These are phyloP conservation scores for Sphaerophoria taeniata DNA, from an alignment of 2,888 invertebrate genomes.

Conservation along the genomic window DNA sequence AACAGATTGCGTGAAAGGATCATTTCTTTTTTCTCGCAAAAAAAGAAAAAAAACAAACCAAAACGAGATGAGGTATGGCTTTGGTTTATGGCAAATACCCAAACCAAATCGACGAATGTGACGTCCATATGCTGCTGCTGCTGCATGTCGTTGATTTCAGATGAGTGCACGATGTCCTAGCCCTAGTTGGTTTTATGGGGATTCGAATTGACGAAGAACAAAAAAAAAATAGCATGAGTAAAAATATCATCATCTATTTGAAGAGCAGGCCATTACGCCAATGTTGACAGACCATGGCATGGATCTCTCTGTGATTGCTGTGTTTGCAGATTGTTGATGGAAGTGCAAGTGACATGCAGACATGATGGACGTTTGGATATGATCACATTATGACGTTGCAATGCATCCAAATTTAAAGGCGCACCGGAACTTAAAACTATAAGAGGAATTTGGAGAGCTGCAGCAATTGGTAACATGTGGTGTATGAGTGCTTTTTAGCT, in stretches of 20 bases:
- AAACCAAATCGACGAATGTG: slow-evolving; percentile 54
- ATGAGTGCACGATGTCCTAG: slow-evolving; percentile 13
- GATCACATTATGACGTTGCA: slow-evolving; percentile 39
- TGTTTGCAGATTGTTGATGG: slow-evolving; percentile 36
- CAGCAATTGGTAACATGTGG: not conserved
- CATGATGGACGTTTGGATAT: slow-evolving; percentile 29
- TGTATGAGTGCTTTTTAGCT: too few species aligned
- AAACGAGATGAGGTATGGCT: slow-evolving; percentile 1
- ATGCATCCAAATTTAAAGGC: not conserved
- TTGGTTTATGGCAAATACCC: slow-evolving; percentile 58
- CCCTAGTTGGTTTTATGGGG: not conserved
- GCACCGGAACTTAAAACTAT: slow-evolving; percentile 18
- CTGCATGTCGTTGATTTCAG: not conserved
- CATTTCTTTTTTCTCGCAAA: slow-evolving; percentile 15
- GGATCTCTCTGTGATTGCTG: slow-evolving; percentile 16
- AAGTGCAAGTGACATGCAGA: slow-evolving; percentile 41
- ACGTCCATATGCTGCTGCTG: slow-evolving; percentile 57
- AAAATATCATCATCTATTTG: slow-evolving; percentile 30
- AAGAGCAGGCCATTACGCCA: slow-evolving; percentile 63
- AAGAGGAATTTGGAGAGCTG: slow-evolving; percentile 8
- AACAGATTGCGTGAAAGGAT: slow-evolving; percentile 58
- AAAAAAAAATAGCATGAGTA: slow-evolving; percentile 20
- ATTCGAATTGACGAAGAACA: not conserved
- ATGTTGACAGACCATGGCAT: slow-evolving; percentile 64
- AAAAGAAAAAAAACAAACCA: not conserved